These are phyloP conservation scores for Ashinkailepas kermadecensis DNA, from an alignment of 2,888 invertebrate species.

Conservation along the genomic window DNA sequence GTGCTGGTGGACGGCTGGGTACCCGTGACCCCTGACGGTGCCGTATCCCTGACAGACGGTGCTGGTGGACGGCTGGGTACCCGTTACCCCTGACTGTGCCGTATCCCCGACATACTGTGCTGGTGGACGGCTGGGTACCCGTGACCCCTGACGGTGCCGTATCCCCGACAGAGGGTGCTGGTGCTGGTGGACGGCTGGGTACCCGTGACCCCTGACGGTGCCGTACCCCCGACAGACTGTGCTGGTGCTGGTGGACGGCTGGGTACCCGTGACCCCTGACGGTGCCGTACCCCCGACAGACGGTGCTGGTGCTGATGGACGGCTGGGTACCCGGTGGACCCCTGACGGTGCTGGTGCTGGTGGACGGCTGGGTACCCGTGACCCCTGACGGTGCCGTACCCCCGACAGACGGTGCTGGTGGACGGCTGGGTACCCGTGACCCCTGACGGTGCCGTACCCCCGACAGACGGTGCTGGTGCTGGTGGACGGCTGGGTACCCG, in stretches of 20 bases:
- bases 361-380: too few relatives aligned
- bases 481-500: too few relatives aligned
- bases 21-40: too few relatives aligned
- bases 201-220: too few relatives aligned
- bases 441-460: too few relatives aligned
- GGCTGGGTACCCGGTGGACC: conserved; percentile 41
- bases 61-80: conserved; percentile 48
- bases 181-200: conserved; percentile 63
- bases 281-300: conserved; percentile 38
- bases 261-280: conserved; percentile 29
- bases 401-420: too few relatives aligned
- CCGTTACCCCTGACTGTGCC: too few relatives aligned
- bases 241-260: conserved; percentile 68
- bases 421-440: too few relatives aligned
- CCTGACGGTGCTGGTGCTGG: too few relatives aligned
- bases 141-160: too few relatives aligned
- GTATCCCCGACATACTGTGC: conserved; percentile 48
- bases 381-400: too few relatives aligned
- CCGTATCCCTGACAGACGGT: conserved; percentile 45
- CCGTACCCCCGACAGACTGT: conserved; percentile 45
- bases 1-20: conserved; percentile 63
- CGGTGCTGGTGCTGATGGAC: conserved; percentile 70
- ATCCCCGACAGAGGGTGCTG: conserved; percentile 50
- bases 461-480: too few relatives aligned
- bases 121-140: conserved; percentile 46